Evolutionary conservation across 2,113 vertebrate genomes (phyloP).

Genomic region (Opisthocomus hoazin): DNA sequence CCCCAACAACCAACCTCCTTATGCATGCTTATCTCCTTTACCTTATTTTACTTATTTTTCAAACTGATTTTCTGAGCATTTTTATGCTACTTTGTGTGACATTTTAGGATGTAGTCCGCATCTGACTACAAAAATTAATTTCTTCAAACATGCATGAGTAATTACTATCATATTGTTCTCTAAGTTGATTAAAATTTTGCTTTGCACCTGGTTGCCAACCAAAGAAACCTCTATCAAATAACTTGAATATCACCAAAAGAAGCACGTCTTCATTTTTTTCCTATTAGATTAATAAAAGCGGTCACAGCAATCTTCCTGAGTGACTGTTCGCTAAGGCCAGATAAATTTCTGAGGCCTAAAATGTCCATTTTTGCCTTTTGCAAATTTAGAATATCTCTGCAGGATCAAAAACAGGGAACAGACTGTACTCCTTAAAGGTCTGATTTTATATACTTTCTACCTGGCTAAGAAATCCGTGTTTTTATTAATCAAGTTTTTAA

Average conservation of each 20-base stretch:
- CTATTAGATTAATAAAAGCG: neutral
- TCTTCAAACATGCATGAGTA: neutral
- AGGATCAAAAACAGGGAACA: neutral
- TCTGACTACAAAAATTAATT: neutral
- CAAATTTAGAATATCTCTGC: neutral
- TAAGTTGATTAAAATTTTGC: neutral
- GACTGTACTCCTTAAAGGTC: neutral
- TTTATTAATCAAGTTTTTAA: neutral
- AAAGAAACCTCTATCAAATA: neutral
- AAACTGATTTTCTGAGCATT: neutral
- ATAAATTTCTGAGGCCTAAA: neutral
- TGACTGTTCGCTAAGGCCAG: neutral
- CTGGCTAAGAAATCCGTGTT: neutral
- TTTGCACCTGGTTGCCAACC: neutral
- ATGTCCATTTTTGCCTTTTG: neutral
- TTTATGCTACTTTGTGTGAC: neutral
- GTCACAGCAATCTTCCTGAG: neutral
- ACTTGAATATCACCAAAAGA: neutral
- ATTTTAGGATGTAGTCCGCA: neutral
- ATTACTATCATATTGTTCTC: neutral
- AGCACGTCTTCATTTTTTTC: neutral
- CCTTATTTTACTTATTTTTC: neutral
- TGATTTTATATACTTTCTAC: neutral
- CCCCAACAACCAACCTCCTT: neutral
- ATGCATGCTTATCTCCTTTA: neutral